Evolutionary conservation across 53 echinoderm and acorn worm genomes (phyloP).

Genomic region (Glandiceps talaboti): DNA sequence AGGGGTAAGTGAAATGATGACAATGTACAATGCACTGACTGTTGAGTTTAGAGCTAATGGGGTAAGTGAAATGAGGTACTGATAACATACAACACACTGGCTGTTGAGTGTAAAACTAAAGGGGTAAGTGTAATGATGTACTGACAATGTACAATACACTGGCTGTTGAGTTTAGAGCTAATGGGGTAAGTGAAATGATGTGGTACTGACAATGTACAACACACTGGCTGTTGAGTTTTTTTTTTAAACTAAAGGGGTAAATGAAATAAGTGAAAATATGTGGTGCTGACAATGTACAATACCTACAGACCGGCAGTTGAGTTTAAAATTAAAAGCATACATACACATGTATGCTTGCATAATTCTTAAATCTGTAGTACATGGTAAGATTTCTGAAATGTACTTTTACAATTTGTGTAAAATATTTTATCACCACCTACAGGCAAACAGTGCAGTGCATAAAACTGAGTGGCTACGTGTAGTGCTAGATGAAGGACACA

Average conservation of each 20-base stretch:
- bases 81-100: conserved; percentile 77
- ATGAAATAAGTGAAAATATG: too few species aligned
- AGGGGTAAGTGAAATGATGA: conserved; percentile 31
- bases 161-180: conserved; percentile 72
- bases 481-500: conserved; percentile 92
- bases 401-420: too few species aligned
- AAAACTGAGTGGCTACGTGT: conserved; percentile 62
- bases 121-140: conserved; percentile 70
- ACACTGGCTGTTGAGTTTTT: conserved; percentile 71
- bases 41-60: conserved; percentile 67
- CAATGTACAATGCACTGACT: conserved; percentile 74
- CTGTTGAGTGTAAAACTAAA: conserved; percentile 68
- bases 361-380: too few species aligned
- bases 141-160: conserved; percentile 78
- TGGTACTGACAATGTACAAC: conserved; percentile 80
- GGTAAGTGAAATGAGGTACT: conserved; percentile 74
- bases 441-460: conserved; percentile 64
- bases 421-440: too few species aligned
- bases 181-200: conserved; percentile 63
- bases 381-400: too few species aligned
- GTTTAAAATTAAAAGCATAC: too few species aligned
- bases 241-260: too few species aligned
- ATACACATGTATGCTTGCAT: too few species aligned
- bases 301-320: too few species aligned
- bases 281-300: too few species aligned